These are phyloP conservation scores for Potamilus streckersoni DNA, from an alignment of 1,140 invertebrate species.

Conservation along the genomic window DNA sequence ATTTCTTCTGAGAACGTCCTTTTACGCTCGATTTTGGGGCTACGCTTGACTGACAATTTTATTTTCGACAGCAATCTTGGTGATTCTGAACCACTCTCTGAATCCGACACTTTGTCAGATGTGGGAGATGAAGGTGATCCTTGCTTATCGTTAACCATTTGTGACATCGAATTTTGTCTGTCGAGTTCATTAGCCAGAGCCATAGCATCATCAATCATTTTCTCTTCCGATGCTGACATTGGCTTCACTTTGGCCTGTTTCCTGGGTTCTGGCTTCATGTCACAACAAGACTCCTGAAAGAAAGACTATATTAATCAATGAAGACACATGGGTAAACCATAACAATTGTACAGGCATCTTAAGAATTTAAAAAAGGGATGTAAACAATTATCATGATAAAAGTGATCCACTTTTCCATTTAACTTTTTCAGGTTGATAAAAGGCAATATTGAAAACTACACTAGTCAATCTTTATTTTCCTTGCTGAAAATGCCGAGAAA, in stretches of 20 bases:
- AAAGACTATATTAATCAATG: background rate
- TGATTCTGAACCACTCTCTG: constrained; percentile 69
- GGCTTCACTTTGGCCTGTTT: constrained; percentile 78
- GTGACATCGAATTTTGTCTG: constrained; percentile 29
- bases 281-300: constrained; percentile 28
- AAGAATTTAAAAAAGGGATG: too few species aligned
- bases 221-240: constrained; percentile 93
- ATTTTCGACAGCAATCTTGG: constrained; percentile 84
- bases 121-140: constrained; percentile 33
- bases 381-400: too few species aligned
- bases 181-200: constrained; percentile 94
- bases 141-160: constrained; percentile 29
- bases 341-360: too few species aligned
- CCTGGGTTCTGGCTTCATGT: constrained; percentile 42
- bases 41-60: constrained; percentile 74
- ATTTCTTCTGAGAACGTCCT: constrained; percentile 71
- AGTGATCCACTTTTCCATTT: too few species aligned
- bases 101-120: constrained; percentile 49
- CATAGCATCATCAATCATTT: constrained; percentile 93
- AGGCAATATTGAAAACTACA: too few species aligned
- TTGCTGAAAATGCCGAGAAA: too few species aligned
- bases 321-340: too few species aligned
- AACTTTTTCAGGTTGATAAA: too few species aligned
- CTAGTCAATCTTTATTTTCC: too few species aligned
- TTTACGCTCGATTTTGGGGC: constrained; percentile 57